Base-by-base conservation (phyloP, 2,888 invertebrate species). In the Zaprionus bogoriensis region DNA sequence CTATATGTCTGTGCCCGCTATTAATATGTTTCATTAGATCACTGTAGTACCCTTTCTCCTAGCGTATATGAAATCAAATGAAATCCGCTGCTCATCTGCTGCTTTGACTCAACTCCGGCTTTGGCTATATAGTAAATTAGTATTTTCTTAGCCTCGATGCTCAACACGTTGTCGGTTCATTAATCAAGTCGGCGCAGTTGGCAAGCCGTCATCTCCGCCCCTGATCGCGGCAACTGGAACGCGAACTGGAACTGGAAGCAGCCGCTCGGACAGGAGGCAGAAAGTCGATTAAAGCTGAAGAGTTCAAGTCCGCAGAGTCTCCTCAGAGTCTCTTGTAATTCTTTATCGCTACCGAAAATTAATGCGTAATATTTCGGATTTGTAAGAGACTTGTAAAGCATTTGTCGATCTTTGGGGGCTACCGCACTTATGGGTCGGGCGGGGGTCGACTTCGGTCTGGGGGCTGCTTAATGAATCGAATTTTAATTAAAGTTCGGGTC, bases 341-440 rank as follows among this genome's bases (percentile, higher is more conserved):
- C 80, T 73, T 79, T 78, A 79, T 77, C 84, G 89, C 90, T 89
- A 88, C 89, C 73, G 89, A 89, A 89, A 88, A 89, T 89, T 89
- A 89, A 80, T 76, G 86, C 86, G 81, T 80, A 71, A 45, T 74
- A 80, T 71, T 80, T 86, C 38, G 30, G 69, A 81, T 78, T 74
- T 83, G 58, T 67, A 64, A 51, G 58, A 75, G 27, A 63, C 67
- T 62, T 63, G 45, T 58, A 61, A 59, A 54, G 69, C 46, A 55
- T 67, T 75, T 58, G 50, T 55, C 59, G 19, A 62, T 64, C 65
- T 81, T 77, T 70, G 55, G 51, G 53, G 28, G 83, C 83, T 83
- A 80, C 77, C 64, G 83, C 38, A 42, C 64, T 48, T 51, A 27
- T 47, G 36, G 7, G 20, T 36, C 17, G 32, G 32, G 32, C 17